These are phyloP conservation scores for Gymnocypris eckloni DNA, from an alignment of 2,797 vertebrate genomes.

Conservation along the genomic window DNA sequence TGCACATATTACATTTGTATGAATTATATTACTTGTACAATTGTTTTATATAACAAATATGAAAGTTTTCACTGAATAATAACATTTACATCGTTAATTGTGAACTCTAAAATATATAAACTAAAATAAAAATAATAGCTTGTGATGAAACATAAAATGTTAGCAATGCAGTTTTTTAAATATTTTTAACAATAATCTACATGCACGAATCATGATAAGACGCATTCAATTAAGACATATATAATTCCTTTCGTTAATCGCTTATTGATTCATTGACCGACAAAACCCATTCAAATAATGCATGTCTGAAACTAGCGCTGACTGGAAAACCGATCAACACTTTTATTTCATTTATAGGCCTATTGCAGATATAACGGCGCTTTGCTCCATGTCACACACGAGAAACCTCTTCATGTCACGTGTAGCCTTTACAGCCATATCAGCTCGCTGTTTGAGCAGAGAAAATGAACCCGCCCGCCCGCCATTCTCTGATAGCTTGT, in stretches of 20 bases:
- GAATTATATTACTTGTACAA: not conserved
- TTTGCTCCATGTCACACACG: slow-evolving; percentile 6
- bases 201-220: not conserved
- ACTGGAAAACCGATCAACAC: not conserved
- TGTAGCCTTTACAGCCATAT: slow-evolving; percentile 16
- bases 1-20: not conserved
- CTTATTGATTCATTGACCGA: not conserved
- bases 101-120: not conserved
- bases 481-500: slow-evolving; percentile 42
- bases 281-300: not conserved
- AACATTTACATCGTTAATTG: not conserved
- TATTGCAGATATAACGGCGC: not conserved
- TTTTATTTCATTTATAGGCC: not conserved
- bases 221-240: not conserved
- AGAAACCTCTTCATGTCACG: not conserved
- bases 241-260: not conserved
- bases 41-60: not conserved
- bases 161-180: not conserved
- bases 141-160: not conserved
- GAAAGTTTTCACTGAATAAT: not conserved
- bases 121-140: not conserved
- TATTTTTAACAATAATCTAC: not conserved
- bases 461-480: slow-evolving; percentile 31
- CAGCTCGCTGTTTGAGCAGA: slow-evolving; percentile 47
- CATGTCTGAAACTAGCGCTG: not conserved